Conservation (phyloP, 23 tunicate genomes). For the Oikopleura vanhoeffeni region DNA sequence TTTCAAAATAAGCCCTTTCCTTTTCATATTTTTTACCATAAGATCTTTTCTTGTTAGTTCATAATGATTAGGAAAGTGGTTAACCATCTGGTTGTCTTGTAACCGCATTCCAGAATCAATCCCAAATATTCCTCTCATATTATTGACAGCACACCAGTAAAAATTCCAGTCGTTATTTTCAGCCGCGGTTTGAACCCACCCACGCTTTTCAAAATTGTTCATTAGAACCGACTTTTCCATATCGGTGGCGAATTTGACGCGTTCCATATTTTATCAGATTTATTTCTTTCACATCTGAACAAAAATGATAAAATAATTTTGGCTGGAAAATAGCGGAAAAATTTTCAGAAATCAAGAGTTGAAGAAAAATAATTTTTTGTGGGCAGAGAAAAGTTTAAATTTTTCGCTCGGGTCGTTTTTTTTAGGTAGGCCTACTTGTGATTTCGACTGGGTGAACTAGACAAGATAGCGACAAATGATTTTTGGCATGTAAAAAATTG, state of each 20-base stretch:
- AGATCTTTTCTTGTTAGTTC: slow-evolving; percentile 86
- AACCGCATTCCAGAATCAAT: slow-evolving; percentile 39
- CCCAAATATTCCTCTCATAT: slow-evolving; percentile 66
- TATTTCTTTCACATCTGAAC: neutral
- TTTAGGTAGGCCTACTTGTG: too few species aligned
- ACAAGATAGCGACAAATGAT: too few species aligned
- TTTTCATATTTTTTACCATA: slow-evolving; percentile 94
- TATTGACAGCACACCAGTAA: slow-evolving; percentile 95
- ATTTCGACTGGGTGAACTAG: too few species aligned
- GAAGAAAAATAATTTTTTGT: too few species aligned
- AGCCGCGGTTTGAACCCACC: slow-evolving; percentile 32
- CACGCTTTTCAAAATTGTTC: slow-evolving; percentile 93
- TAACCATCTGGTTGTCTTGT: slow-evolving; percentile 73
- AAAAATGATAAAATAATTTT: neutral
- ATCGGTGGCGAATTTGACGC: slow-evolving; percentile 41
- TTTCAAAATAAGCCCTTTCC: slow-evolving; percentile 85
- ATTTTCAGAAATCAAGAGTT: too few species aligned
- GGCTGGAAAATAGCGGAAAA: too few species aligned
- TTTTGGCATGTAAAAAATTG: too few species aligned
- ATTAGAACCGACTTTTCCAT: slow-evolving; percentile 81
- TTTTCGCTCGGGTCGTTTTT: too few species aligned
- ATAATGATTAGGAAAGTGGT: slow-evolving; percentile 97
- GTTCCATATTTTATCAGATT: neutral
- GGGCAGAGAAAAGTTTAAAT: too few species aligned
- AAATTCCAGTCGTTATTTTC: slow-evolving; percentile 64